phyloP scores from a whole-genome alignment of 2,797 vertebrate genomes.

The Tangara arthus region DNA sequence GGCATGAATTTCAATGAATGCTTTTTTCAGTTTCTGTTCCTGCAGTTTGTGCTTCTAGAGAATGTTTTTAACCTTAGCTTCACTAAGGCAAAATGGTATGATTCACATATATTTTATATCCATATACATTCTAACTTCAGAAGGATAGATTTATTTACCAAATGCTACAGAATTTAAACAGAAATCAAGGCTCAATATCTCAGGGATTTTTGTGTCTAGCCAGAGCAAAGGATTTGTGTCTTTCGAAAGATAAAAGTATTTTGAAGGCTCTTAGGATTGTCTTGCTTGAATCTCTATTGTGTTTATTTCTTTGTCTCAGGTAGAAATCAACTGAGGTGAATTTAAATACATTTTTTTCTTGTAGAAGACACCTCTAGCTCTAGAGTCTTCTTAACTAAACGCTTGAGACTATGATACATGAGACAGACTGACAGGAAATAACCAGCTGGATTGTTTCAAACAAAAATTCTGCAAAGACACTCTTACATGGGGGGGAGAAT shows the following conservation, averaged over 20 bases:
- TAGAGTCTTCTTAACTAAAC: background rate
- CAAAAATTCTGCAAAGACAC: background rate
- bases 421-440: background rate
- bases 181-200: background rate
- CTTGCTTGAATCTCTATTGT: background rate
- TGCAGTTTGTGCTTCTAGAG: background rate
- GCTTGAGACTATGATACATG: background rate
- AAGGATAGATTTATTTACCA: background rate
- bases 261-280: background rate
- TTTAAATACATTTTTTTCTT: background rate
- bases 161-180: background rate
- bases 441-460: background rate
- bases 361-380: background rate
- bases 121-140: background rate
- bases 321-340: background rate
- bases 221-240: background rate
- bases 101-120: constrained; percentile 3
- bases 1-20: constrained; percentile 30
- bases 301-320: background rate
- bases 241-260: background rate
- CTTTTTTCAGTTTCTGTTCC: background rate
- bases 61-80: background rate
- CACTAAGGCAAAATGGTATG: background rate
- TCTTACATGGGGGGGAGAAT: background rate
- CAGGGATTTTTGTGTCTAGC: background rate